Evolutionary conservation across 2,797 vertebrate species (phyloP), one percentile per base, ranked within the genome.

Genomic region (Coracias cyanogaster): DNA sequence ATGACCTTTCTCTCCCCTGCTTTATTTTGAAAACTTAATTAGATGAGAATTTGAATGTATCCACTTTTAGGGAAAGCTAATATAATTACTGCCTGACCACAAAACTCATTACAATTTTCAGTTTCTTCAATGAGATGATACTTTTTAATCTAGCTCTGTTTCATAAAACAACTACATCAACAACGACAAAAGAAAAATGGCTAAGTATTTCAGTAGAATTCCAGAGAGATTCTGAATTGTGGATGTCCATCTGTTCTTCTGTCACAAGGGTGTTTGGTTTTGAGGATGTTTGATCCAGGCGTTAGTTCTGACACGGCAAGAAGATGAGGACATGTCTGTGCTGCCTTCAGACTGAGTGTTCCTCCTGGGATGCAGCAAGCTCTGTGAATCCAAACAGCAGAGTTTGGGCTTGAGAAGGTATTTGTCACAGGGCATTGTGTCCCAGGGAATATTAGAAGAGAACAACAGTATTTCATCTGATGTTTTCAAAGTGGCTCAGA

Each of bases 11-110:
- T 58, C 61, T 77, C 35, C 48, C 54, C 21, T 84, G 8, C 86
- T 93, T 96, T 49, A 86, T 72, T 86, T 41, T 81, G 67, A 55
- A 78, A 92, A 37, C 5, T 20, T 96, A 94, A 96, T 95, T 96
- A 94, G 94, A 72, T 95, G 79, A 88, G 49, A 86, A 88, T 86
- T 61, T 83, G 39, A 88, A 82, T 70, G 46, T 86, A 81, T 94
- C 37, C 8, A 54, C 20, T 80, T 94, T 94, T 94, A 88, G 57
- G 48, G 49, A 94, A 92, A 94, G 45, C 14, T 96, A 71, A 96
- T 91, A 90, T 49, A 89, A 92, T 92, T 73, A 91, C 49, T 82
- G 19, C 41, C 88, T 94, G 80, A 89, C 58, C 84, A 74, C 20
- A 29, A 92, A 92, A 76, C 90, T 94, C 74, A 81, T 93, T 93